A percentile compares a stretch with the other conserved stretches of the same genome.
phyloP scores from a whole-genome alignment of 2,113 vertebrate genomes.

The Dipodomys ordii region DNA sequence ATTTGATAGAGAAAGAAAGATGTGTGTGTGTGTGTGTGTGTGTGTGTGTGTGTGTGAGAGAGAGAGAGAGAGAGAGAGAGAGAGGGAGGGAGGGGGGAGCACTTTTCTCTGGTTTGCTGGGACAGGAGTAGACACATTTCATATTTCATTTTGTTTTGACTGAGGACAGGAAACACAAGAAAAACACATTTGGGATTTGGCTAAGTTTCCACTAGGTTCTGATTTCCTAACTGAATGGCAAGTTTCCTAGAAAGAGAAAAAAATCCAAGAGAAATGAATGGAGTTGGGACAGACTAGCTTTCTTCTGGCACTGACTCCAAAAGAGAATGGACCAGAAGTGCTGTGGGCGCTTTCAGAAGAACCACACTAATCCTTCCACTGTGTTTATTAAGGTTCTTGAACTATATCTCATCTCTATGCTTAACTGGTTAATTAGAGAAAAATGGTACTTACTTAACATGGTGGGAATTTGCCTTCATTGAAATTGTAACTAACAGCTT shows the following conservation, averaged over 20 bases:
- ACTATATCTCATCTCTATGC: background rate
- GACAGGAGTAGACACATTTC: background rate
- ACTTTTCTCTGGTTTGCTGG: background rate
- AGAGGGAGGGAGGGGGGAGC: background rate
- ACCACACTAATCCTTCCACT: background rate
- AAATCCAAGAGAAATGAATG: background rate
- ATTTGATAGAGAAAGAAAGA: background rate
- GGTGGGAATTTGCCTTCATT: slow-evolving; percentile 6
- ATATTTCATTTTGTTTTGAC: slow-evolving; percentile 34
- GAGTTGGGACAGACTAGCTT: background rate
- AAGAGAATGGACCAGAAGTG: background rate
- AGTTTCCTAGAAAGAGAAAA: background rate
- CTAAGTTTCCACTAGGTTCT: background rate
- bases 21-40: no score
- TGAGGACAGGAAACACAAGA: background rate
- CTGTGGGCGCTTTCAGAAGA: background rate
- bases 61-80: background rate
- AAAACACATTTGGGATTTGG: slow-evolving; percentile 21
- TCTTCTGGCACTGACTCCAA: background rate
- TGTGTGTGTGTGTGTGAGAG: no score
- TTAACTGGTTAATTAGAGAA: slow-evolving; percentile 41
- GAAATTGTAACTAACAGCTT: slow-evolving; percentile 61
- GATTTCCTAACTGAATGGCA: slow-evolving; percentile 9
- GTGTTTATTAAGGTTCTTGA: background rate
- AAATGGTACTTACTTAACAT: background rate